A percentile compares a stretch with the other conserved stretches of the same genome.
These are phyloP conservation scores for Troides aeacus DNA, from an alignment of 2,888 invertebrate species.

Conservation along the genomic window DNA sequence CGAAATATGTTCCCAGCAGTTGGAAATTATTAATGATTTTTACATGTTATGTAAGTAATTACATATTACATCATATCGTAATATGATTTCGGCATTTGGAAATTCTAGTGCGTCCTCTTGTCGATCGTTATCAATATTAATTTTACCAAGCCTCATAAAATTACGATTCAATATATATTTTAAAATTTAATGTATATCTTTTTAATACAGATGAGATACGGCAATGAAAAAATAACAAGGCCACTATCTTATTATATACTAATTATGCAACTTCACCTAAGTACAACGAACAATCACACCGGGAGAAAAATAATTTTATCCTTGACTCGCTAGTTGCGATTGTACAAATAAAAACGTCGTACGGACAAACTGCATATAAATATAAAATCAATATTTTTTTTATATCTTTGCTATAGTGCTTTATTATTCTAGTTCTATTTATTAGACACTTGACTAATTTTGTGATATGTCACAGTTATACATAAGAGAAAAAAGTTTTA, in stretches of 20 bases:
- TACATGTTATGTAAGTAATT: not conserved
- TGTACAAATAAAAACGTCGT: not conserved
- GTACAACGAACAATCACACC: conserved; percentile 4
- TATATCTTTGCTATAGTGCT: not conserved
- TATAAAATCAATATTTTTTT: not conserved
- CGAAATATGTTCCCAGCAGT: not conserved
- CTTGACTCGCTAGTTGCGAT: conserved; percentile 16
- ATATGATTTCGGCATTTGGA: not conserved
- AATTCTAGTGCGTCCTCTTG: not conserved
- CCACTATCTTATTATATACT: not conserved
- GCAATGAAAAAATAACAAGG: not conserved
- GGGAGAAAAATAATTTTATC: conserved; percentile 14
- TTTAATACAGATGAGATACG: not conserved
- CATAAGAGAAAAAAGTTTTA: too few species aligned
- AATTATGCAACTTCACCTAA: not conserved
- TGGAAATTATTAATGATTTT: not conserved
- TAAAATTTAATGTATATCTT: not conserved
- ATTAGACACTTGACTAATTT: not conserved
- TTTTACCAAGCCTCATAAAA: not conserved
- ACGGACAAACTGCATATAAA: not conserved
- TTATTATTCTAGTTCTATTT: not conserved
- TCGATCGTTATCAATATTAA: not conserved
- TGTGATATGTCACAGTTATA: too few species aligned
- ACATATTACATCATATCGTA: not conserved
- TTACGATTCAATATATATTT: not conserved